These are phyloP conservation scores for Sus cebifrons DNA, from an alignment of 2,797 vertebrate genomes.

Conservation along the genomic window DNA sequence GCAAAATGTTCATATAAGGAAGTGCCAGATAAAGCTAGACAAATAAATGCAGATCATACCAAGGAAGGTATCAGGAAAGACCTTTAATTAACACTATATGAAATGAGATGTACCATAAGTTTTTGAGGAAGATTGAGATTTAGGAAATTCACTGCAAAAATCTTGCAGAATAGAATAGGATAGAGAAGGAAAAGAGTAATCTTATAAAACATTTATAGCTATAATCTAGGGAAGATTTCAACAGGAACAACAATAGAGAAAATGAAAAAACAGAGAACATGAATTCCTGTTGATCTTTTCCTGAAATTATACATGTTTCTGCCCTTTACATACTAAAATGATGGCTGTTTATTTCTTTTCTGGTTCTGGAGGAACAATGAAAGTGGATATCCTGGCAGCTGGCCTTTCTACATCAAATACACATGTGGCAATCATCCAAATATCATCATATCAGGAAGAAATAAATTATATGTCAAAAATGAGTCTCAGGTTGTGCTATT, in stretches of 20 bases:
- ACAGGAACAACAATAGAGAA: background rate
- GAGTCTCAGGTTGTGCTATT: slow-evolving; percentile 49
- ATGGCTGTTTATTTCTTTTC: background rate
- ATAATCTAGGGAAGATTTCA: background rate
- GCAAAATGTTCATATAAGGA: background rate
- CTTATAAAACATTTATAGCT: background rate
- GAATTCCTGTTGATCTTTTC: background rate
- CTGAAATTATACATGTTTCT: slow-evolving; percentile 12
- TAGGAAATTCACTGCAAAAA: background rate
- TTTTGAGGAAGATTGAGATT: background rate
- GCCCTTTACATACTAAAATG: background rate
- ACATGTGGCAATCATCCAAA: slow-evolving; percentile 55
- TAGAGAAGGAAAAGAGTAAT: background rate
- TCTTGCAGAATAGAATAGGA: background rate
- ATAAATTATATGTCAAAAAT: slow-evolving; percentile 75
- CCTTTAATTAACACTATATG: background rate
- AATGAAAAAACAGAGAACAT: background rate
- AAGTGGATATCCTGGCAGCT: slow-evolving; percentile 63
- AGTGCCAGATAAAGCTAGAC: background rate
- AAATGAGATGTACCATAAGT: background rate
- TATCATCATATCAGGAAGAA: slow-evolving; percentile 68
- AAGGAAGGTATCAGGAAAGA: background rate
- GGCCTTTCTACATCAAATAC: slow-evolving; percentile 16
- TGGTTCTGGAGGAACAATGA: background rate
- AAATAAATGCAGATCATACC: background rate